Evolutionary conservation across 2,888 invertebrate genomes (phyloP), one percentile per base, ranked within the genome.

Genomic region (Autographa gamma): DNA sequence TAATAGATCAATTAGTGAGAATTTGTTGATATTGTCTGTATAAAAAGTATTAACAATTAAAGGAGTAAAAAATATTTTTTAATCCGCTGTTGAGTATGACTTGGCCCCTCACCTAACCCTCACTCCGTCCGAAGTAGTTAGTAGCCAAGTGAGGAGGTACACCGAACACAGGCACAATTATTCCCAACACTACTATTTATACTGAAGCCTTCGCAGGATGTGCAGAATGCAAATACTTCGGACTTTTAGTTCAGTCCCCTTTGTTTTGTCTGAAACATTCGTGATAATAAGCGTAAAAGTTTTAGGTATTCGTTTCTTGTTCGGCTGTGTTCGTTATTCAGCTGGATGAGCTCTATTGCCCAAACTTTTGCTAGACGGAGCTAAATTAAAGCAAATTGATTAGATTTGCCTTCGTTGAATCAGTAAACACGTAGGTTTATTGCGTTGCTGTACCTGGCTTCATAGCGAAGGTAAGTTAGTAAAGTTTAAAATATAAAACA

Each of bases 151-250:
- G 85, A 87, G 81, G 84, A 85, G 87, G 88, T 88, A 80, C 48
- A 48, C 5, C n/a, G 48, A 48, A 48, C 79, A 85, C 76, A 81
- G 84, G 88, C 88, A 87, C 89, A 90, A 90, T 92, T 90, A 93
- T 91, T 87, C 85, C 88, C 86, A 85, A 85, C 88, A 85, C 83
- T 86, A 86, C 85, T 88, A 88, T 88, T 87, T 87, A 87, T 84
- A 85, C 87, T 86, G 80, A 84, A 87, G 81, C 85, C 85, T 87
- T 85, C 76, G 63, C 77, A 82, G 78, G 86, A 88, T 89, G 86
- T 91, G 89, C 89, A 92, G 87, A 88, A 93, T 93, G 91, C 92
- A 93, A 91, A 92, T 88, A 85, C 84, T 86, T 84, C 75, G 76
- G 85, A 87, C 85, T 86, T 86, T 81, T 80, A 68, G 70, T 71